phyloP scores from a whole-genome alignment of 2,113 vertebrate species.

The Aythya baeri region DNA sequence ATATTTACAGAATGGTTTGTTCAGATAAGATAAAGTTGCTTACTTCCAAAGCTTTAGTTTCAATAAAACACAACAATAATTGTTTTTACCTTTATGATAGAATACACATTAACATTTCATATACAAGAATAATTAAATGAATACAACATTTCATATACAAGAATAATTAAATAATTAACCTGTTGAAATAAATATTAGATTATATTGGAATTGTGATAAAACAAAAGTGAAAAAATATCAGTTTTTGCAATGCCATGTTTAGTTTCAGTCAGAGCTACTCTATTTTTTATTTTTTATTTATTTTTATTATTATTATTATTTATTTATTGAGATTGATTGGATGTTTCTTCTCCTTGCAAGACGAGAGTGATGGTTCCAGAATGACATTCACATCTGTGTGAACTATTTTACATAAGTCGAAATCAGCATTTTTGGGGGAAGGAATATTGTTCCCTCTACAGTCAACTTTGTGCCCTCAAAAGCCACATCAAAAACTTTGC shows the following conservation, averaged over 20 bases:
- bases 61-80: background rate
- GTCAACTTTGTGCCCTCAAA: background rate
- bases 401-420: background rate
- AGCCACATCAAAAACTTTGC: conserved; percentile 41
- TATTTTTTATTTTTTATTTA: background rate
- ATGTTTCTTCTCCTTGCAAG: background rate
- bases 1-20: background rate
- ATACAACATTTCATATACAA: background rate
- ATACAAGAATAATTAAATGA: background rate
- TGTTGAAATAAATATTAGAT: background rate
- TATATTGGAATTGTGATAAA: background rate
- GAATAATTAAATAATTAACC: background rate
- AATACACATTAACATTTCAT: background rate
- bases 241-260: background rate
- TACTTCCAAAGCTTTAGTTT: background rate
- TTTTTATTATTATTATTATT: too few relatives aligned
- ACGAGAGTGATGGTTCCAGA: background rate
- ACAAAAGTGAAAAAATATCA: background rate
- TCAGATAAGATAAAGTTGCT: background rate
- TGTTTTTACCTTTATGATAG: background rate
- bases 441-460: background rate
- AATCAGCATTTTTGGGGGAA: background rate
- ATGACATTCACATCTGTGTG: background rate
- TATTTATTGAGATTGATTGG: background rate
- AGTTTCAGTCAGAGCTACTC: background rate